Evolutionary conservation across 2,888 invertebrate species (phyloP), one percentile per base, ranked within the genome.

Genomic region (Oligia fasciuncula): DNA sequence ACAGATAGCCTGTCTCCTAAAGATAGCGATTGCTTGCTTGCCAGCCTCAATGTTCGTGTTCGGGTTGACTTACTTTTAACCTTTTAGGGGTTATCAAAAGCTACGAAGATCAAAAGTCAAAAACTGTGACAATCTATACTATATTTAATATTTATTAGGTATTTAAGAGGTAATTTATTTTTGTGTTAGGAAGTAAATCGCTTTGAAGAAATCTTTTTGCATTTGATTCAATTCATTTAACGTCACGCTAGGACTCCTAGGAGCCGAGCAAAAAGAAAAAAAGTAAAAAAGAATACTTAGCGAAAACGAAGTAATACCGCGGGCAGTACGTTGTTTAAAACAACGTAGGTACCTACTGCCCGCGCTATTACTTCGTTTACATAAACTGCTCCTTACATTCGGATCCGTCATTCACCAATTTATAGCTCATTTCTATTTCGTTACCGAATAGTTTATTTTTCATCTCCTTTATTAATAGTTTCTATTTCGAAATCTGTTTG

Each of bases 401-500:
- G 4, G 14, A 14, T 19, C 14, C 43, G 14, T 71, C 54, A 57
- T 54, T 82, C 79, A 69, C 35, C 62, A 70, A 40, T 49, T 35
- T 65, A 76, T 73, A 74, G 73, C 69, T 73, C 49, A 83, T 80
- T 85, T 80, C 49, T 74, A 65, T 72, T 75, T 72, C 66, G 49
- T 84, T 82, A 73, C 40, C 11, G 49, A 84, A 70, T 40, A 67
- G 66, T 79, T 82, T 84, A 80, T 84, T 80, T 84, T 72, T 66
- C 57, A 85, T 78, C 43, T 54, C n/a, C 35, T 67, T 57, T 78
- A 78, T 67, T 81, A 84, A 84, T 84, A 79, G 80, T 80, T 80
- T 79, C 71, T 85, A 85, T 85, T 86, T 86, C 46, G 13, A 66
- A 62, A 65, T 40, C 8, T 77, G 78, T 81, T 78, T 84, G 67